Conservation (phyloP, 1,140 invertebrate species). For the Vanessa tameamea region DNA sequence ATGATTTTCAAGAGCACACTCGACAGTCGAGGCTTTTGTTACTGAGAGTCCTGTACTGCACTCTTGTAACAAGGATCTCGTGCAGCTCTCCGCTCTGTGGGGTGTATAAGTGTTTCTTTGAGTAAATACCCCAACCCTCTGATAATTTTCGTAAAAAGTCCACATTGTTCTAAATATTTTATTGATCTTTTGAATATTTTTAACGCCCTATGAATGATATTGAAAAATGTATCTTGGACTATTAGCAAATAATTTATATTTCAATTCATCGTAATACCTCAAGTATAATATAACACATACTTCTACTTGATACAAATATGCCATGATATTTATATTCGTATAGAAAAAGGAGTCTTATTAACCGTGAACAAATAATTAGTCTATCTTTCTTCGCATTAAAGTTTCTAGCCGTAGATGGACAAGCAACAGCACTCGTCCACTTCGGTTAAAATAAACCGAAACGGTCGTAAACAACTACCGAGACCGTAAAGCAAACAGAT, state of each 20-base stretch:
- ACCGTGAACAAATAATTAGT: conserved; percentile 27
- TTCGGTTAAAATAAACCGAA: conserved; percentile 47
- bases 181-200: background rate
- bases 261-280: no score
- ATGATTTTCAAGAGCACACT: conserved; percentile 45
- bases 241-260: no score
- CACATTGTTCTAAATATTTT: conserved; percentile 8
- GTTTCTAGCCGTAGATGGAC: conserved; percentile 41
- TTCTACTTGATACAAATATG: no score
- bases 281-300: no score
- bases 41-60: conserved; percentile 31
- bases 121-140: conserved; percentile 30
- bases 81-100: conserved; percentile 37
- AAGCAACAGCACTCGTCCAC: conserved; percentile 41
- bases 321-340: no score
- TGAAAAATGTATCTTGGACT: no score
- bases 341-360: no score
- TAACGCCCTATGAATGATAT: background rate
- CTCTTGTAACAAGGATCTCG: conserved; percentile 44
- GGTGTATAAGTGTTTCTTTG: conserved; percentile 41
- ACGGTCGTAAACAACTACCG: conserved; percentile 46
- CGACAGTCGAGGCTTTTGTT: conserved; percentile 40
- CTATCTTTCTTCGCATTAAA: conserved; percentile 31
- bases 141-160: conserved; percentile 32
- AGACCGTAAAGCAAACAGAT: conserved; percentile 47